Conservation (phyloP, 2,888 invertebrate species). For the Harpalus rubripes region DNA sequence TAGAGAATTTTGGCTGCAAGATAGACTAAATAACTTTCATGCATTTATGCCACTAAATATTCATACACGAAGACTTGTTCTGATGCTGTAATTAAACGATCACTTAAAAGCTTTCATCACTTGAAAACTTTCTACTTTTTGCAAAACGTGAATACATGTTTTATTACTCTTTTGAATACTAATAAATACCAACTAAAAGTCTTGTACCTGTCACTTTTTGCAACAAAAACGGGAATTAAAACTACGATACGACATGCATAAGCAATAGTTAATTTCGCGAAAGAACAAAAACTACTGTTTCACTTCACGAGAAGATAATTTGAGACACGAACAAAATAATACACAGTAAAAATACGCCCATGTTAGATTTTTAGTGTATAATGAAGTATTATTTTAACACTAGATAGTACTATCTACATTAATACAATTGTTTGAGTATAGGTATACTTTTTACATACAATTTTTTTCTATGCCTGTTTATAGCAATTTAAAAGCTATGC, state of each 20-base stretch:
- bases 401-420: too few species aligned
- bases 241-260: background rate
- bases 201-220: background rate
- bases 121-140: background rate
- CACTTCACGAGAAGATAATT: too few species aligned
- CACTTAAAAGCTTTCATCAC: constrained; percentile 11
- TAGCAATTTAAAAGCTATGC: too few species aligned
- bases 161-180: background rate
- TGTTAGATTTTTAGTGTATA: too few species aligned
- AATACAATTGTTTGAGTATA: too few species aligned
- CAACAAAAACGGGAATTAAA: background rate
- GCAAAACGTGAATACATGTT: background rate
- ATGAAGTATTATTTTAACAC: too few species aligned
- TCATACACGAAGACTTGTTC: constrained; percentile 27
- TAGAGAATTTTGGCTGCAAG: constrained; percentile 38
- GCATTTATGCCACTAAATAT: constrained; percentile 36
- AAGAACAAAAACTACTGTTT: too few species aligned
- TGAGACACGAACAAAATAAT: too few species aligned
- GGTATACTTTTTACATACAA: too few species aligned
- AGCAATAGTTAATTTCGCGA: background rate
- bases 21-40: constrained; percentile 36
- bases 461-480: too few species aligned
- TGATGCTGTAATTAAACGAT: constrained; percentile 26
- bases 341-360: too few species aligned
- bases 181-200: background rate